phyloP scores from a whole-genome alignment of 2,888 invertebrate species.

The Bruchidius siliquastri region DNA sequence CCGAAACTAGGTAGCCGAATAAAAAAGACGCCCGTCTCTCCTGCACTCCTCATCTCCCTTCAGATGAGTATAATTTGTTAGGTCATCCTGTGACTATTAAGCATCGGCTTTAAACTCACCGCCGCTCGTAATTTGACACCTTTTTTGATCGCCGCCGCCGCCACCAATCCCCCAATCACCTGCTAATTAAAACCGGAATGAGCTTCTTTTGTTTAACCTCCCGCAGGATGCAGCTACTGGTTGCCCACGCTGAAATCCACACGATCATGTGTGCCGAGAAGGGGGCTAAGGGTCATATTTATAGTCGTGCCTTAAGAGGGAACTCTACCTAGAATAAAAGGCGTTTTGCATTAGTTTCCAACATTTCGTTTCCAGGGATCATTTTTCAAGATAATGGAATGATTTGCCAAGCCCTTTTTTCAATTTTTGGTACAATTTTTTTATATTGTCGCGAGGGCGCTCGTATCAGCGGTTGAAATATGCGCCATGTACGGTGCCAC shows the following conservation, averaged over 20 bases:
- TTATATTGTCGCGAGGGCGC: too few relatives aligned
- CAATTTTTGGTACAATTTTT: too few relatives aligned
- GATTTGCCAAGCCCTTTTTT: too few relatives aligned
- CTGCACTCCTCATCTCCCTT: background rate
- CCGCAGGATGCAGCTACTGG: background rate
- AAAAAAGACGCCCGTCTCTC: slow-evolving; percentile 3
- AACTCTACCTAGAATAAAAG: too few relatives aligned
- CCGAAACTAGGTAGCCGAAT: slow-evolving; percentile 6
- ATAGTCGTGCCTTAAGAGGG: too few relatives aligned
- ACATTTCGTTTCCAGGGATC: too few relatives aligned
- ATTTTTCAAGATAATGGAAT: too few relatives aligned
- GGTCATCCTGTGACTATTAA: slow-evolving; percentile 39
- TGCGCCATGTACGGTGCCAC: too few relatives aligned
- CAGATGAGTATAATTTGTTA: slow-evolving; percentile 31
- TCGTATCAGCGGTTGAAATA: too few relatives aligned
- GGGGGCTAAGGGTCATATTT: too few relatives aligned
- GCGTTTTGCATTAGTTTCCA: too few relatives aligned
- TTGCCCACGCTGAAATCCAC: background rate
- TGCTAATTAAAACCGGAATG: background rate
- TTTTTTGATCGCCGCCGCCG: slow-evolving; percentile 9
- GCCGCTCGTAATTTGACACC: slow-evolving; percentile 22
- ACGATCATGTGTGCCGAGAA: background rate
- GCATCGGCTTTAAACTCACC: slow-evolving; percentile 19
- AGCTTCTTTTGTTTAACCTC: background rate
- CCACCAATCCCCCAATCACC: background rate